Percentiles rank a stretch among this genome's conserved stretches.
Conservation (phyloP, 2,888 invertebrate species). For the Heliconius charithonia region DNA sequence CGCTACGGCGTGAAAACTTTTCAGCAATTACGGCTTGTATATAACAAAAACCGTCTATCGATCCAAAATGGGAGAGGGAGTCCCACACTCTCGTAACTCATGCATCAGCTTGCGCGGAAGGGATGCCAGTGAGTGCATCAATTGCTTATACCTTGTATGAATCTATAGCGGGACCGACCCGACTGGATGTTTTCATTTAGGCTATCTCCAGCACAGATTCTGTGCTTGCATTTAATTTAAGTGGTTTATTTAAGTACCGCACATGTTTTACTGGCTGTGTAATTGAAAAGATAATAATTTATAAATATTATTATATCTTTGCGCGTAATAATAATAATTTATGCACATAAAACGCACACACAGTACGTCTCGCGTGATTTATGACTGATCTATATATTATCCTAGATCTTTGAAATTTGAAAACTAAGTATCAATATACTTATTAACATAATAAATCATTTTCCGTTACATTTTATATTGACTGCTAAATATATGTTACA, state of each 20-base stretch:
- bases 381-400: slow-evolving; percentile 3
- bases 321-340: slow-evolving; percentile 36
- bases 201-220: slow-evolving; percentile 48
- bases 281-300: slow-evolving; percentile 45
- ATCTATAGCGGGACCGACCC: slow-evolving; percentile 71
- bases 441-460: not conserved
- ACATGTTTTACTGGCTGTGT: slow-evolving; percentile 46
- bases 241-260: slow-evolving; percentile 47
- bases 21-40: slow-evolving; percentile 82
- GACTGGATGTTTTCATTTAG: slow-evolving; percentile 72
- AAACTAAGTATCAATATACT: not conserved
- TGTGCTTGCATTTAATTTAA: slow-evolving; percentile 47
- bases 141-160: slow-evolving; percentile 78
- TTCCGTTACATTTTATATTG: not conserved
- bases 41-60: slow-evolving; percentile 80
- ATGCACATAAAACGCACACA: slow-evolving; percentile 25
- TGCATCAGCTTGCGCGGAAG: slow-evolving; percentile 80
- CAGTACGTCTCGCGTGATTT: slow-evolving; percentile 1
- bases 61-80: slow-evolving; percentile 65
- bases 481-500: not conserved
- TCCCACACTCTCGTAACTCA: slow-evolving; percentile 70
- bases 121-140: slow-evolving; percentile 73
- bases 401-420: slow-evolving; percentile 19
- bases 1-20: slow-evolving; percentile 81
- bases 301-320: slow-evolving; percentile 37